Percentiles rank a stretch among this genome's conserved stretches.
Conservation (phyloP, 2,797 vertebrate genomes). For the Pseudomugil tenellus region DNA sequence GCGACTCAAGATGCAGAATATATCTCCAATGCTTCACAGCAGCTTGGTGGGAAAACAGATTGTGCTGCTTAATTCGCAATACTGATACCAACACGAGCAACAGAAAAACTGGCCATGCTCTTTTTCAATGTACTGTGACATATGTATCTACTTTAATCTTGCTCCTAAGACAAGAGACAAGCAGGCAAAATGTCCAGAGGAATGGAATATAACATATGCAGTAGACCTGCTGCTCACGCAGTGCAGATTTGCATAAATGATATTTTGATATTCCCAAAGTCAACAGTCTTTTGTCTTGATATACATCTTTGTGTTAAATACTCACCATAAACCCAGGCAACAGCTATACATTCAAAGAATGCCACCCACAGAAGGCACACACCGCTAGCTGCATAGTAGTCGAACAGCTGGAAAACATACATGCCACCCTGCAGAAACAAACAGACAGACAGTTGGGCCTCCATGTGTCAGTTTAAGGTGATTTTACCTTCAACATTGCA, state of each 20-base stretch:
- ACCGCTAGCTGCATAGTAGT: constrained; percentile 99
- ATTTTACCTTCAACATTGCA: neutral
- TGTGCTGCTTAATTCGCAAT: too few species aligned
- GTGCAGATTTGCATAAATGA: neutral
- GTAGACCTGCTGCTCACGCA: neutral
- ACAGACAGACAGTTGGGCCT: neutral
- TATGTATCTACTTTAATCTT: constrained; percentile 2
- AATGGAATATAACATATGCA: neutral
- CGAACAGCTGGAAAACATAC: constrained; percentile 99
- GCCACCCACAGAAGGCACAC: constrained; percentile 99
- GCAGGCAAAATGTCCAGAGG: neutral
- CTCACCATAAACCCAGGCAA: constrained; percentile 99
- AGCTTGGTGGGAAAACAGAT: too few species aligned
- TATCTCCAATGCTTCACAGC: neutral
- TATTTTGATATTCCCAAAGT: too few species aligned
- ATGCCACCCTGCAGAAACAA: constrained; percentile 91
- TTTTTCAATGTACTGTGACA: neutral
- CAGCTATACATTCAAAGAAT: constrained; percentile 99
- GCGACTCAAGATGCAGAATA: neutral
- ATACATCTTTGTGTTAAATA: constrained; percentile 32
- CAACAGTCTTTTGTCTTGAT: neutral
- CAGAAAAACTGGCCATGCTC: too few species aligned
- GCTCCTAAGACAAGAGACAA: neutral
- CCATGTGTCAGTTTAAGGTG: neutral
- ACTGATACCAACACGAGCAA: too few species aligned